Evolutionary conservation across 2,888 invertebrate species (phyloP).

Genomic region (Metacarcinus magister): DNA sequence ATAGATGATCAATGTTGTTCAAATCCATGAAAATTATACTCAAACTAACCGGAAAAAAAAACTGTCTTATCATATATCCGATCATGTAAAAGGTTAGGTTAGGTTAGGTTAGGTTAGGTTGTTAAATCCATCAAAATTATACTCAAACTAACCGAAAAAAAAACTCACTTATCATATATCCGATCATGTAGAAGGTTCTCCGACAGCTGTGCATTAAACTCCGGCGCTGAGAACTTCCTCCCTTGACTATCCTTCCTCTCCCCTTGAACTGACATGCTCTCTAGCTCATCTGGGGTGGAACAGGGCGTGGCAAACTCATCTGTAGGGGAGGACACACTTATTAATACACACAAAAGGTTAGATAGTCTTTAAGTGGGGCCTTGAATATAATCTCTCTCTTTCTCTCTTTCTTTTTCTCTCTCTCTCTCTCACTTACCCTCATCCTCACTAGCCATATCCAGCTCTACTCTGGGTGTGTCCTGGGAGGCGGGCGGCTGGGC

Average conservation of each 20-base stretch:
- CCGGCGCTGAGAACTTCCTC: slow-evolving; percentile 57
- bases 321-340: not conserved
- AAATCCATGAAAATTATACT: too few species aligned
- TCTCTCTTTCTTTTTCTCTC: not conserved
- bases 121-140: too few species aligned
- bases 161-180: slow-evolving; percentile 90
- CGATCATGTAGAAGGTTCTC: slow-evolving; percentile 87
- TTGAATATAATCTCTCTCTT: not conserved
- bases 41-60: too few species aligned
- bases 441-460: slow-evolving; percentile 84
- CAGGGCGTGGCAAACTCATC: slow-evolving; percentile 83
- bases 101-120: not conserved
- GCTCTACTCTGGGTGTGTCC: slow-evolving; percentile 85
- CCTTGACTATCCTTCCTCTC: slow-evolving; percentile 55
- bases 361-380: not conserved
- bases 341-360: too few species aligned
- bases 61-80: slow-evolving; percentile 91
- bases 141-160: too few species aligned
- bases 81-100: slow-evolving; percentile 86
- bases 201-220: slow-evolving; percentile 82
- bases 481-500: slow-evolving; percentile 56
- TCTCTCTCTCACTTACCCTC: slow-evolving; percentile 85
- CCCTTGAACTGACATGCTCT: slow-evolving; percentile 59
- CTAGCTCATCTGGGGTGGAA: slow-evolving; percentile 81
- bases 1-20: too few species aligned